phyloP scores from a whole-genome alignment of 2,797 vertebrate species.

The Xenentodon cancila region DNA sequence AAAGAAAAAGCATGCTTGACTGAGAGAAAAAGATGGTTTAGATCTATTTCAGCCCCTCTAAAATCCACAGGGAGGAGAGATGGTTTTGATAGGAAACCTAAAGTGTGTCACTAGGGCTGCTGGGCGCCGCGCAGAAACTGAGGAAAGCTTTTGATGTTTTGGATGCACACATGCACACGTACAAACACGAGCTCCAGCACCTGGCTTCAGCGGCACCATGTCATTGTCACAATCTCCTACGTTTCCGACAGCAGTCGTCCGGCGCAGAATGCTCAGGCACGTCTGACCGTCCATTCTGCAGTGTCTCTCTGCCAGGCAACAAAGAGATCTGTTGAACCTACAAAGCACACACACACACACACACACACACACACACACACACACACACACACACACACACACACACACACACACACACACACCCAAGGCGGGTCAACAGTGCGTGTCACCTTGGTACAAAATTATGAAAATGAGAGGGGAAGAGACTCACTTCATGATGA shows the following conservation, averaged over 20 bases:
- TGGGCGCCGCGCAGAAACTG: slow-evolving; percentile 13
- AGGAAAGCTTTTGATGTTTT: slow-evolving; percentile 16
- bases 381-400: slow-evolving; percentile 7
- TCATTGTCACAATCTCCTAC: slow-evolving; percentile 77
- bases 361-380: slow-evolving; percentile 6
- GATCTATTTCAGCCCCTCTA: slow-evolving; percentile 50
- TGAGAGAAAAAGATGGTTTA: slow-evolving; percentile 7
- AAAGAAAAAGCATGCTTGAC: slow-evolving; percentile 4
- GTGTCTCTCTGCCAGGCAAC: slow-evolving; percentile 77
- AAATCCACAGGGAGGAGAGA: slow-evolving; percentile 32
- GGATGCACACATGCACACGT: slow-evolving; percentile 6
- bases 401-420: slow-evolving; percentile 8
- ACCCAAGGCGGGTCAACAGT: not conserved
- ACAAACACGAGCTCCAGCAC: slow-evolving; percentile 53
- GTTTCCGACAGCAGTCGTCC: slow-evolving; percentile 73
- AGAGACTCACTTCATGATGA: slow-evolving; percentile 83
- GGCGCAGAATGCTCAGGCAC: slow-evolving; percentile 74
- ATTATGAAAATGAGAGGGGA: slow-evolving; percentile 5
- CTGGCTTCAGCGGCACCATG: slow-evolving; percentile 83
- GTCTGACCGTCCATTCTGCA: slow-evolving; percentile 74
- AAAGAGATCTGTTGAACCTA: slow-evolving; percentile 82
- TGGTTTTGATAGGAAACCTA: slow-evolving; percentile 36
- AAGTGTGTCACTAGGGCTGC: slow-evolving; percentile 55
- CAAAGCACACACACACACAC: slow-evolving; percentile 18
- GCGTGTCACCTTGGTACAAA: not conserved